Evolutionary conservation across 2,888 invertebrate species (phyloP).

Genomic region (Blastobasis adustella): DNA sequence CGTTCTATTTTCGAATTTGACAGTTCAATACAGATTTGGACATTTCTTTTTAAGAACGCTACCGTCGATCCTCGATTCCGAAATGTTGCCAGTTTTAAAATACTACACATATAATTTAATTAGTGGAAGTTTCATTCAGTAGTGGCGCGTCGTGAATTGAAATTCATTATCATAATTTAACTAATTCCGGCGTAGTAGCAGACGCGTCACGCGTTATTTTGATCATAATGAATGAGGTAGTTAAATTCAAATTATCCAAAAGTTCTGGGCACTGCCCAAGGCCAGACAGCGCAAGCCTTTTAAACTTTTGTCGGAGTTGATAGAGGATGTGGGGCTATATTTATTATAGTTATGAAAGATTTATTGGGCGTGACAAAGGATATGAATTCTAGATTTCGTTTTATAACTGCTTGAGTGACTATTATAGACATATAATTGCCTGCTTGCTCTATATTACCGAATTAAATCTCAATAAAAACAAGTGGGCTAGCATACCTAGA

Average conservation of each 20-base stretch:
- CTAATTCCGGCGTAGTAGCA: constrained; percentile 25
- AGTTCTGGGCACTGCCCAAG: constrained; percentile 31
- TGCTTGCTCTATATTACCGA: too few relatives aligned
- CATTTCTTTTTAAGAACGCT: constrained; percentile 12
- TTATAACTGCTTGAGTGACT: too few relatives aligned
- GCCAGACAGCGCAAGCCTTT: constrained; percentile 30
- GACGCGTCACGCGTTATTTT: constrained; percentile 19
- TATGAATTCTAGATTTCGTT: constrained; percentile 13
- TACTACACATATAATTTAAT: not conserved
- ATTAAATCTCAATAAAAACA: too few relatives aligned
- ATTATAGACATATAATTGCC: too few relatives aligned
- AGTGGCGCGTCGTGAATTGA: constrained; percentile 14
- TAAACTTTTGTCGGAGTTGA: constrained; percentile 29
- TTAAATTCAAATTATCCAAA: constrained; percentile 27
- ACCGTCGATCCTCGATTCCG: not conserved
- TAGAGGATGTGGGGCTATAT: constrained; percentile 30
- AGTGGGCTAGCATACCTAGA: too few relatives aligned
- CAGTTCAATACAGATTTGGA: constrained; percentile 16
- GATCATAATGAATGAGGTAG: constrained; percentile 20
- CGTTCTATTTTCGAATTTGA: constrained; percentile 33
- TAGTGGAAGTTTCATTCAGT: constrained; percentile 31
- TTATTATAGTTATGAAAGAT: constrained; percentile 41
- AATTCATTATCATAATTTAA: constrained; percentile 30
- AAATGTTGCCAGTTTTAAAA: constrained; percentile 1
- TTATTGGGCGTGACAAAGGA: constrained; percentile 52